These are phyloP conservation scores for Hystrix brachyura DNA, from an alignment of 2,113 vertebrate species.

Conservation along the genomic window DNA sequence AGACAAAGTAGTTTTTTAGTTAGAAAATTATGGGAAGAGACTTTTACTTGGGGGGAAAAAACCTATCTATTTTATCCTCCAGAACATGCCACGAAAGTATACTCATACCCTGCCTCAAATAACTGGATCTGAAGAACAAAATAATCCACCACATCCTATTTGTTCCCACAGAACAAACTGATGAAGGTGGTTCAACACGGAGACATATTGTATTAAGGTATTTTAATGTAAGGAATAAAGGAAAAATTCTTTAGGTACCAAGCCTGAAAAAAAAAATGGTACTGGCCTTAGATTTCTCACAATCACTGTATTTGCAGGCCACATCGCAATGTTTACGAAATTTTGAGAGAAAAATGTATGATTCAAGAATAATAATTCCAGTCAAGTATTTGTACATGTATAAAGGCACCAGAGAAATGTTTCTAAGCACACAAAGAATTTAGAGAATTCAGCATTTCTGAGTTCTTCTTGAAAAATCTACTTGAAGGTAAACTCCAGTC, in stretches of 20 bases:
- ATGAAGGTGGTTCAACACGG: neutral
- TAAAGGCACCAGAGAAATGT: neutral
- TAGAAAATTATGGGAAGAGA: neutral
- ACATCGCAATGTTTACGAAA: neutral
- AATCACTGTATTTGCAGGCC: neutral
- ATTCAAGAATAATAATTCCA: neutral
- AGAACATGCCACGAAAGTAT: neutral
- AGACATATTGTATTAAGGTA: neutral
- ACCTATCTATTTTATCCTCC: neutral
- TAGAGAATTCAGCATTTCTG: neutral
- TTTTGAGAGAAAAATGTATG: neutral
- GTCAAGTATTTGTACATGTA: neutral
- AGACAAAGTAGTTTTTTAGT: neutral
- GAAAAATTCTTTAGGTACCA: neutral
- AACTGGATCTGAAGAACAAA: conserved; percentile 6
- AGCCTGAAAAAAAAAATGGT: neutral
- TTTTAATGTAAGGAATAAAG: neutral
- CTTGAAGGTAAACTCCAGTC: neutral
- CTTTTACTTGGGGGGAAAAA: neutral
- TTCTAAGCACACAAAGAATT: neutral
- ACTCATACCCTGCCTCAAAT: neutral
- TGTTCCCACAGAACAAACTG: neutral
- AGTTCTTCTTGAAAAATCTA: conserved; percentile 13
- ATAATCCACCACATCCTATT: neutral
- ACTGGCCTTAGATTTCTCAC: neutral